Base-by-base conservation (phyloP, 64 coral and sea anemone species). In the Montipora cactus region DNA sequence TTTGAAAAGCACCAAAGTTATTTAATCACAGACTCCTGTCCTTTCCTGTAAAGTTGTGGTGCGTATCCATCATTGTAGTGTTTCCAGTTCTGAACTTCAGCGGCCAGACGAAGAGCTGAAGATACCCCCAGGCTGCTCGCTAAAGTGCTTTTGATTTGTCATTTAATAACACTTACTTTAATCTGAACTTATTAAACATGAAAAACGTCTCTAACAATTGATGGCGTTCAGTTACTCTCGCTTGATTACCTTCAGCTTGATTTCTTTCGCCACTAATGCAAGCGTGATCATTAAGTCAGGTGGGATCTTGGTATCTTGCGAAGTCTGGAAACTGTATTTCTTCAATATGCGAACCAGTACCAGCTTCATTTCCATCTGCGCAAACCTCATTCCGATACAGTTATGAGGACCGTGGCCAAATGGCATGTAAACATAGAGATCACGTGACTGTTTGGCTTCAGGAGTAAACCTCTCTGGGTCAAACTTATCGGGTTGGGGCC, bases 301-400 rank as follows among this genome's bases (percentile, higher is more conserved):
- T 3, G 76, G 76, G 18, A 84, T 84, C 53, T 61, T 84, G 52
- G 53, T 84, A 47, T 84, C 64, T 14, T 22, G 47, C 6, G 81
- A 13, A 84, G 58, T 21, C 52, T 44, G 57, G 64, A 84, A 84
- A 53, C 81, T 62, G 81, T 64, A 84, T 69, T 84, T 84, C 67
- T 88, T 88, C 15, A 88, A 69, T 14, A 88, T 69, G 21, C 70
- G 28, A 69, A 19, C 70, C 67, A 75, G 67, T n/a, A 75, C 18
- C 46, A 88, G 10, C 20, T 88, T 88, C 21, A 88, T 53, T 28
- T 88, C 70, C 62, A 88, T 69, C 61, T 67, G 61, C n/a, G 85
- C 62, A 20, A 88, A 88, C 12, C 85, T 69, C 62, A 74, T 72
- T 14, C 85, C 85, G 8, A 88, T 49, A n/a, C 85, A 88, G 85